Conservation (phyloP, 2,113 vertebrate species). For the Siphamia tubifer region DNA sequence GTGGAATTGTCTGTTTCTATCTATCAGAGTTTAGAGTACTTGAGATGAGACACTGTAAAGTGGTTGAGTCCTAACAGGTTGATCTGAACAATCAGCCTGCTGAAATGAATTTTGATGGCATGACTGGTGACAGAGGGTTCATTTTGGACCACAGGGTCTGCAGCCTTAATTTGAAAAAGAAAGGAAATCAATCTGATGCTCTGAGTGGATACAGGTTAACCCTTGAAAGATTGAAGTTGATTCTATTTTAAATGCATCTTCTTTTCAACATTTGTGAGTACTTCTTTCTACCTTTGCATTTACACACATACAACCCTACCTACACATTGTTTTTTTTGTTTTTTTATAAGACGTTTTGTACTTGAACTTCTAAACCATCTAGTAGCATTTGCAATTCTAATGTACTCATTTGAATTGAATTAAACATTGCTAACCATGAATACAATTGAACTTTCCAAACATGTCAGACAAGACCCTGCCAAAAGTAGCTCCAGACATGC, state of each 20-base stretch:
- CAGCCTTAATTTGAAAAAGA: conserved; percentile 2
- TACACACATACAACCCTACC: background rate
- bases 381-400: conserved; percentile 85
- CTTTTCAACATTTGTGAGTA: too few species aligned
- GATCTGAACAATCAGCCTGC: conserved; percentile 47
- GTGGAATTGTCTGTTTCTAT: conserved; percentile 74
- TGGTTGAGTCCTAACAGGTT: conserved; percentile 56
- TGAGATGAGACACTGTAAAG: conserved; percentile 60
- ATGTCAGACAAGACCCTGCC: conserved; percentile 79
- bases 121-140: conserved; percentile 31
- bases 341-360: conserved; percentile 54
- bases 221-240: conserved; percentile 12
- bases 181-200: conserved; percentile 20
- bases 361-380: conserved; percentile 77
- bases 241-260: conserved; percentile 9
- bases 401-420: conserved; percentile 86
- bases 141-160: conserved; percentile 33
- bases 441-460: conserved; percentile 84
- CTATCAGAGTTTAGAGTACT: conserved; percentile 67
- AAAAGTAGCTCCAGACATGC: conserved; percentile 74
- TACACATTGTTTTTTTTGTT: conserved; percentile 34
- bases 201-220: conserved; percentile 1
- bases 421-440: conserved; percentile 81
- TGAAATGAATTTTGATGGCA: conserved; percentile 56
- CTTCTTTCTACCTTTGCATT: background rate